A percentile compares a stretch with the other conserved stretches of the same genome.
Evolutionary conservation across 2,888 invertebrate species (phyloP).

Genomic region (Congeria kusceri): DNA sequence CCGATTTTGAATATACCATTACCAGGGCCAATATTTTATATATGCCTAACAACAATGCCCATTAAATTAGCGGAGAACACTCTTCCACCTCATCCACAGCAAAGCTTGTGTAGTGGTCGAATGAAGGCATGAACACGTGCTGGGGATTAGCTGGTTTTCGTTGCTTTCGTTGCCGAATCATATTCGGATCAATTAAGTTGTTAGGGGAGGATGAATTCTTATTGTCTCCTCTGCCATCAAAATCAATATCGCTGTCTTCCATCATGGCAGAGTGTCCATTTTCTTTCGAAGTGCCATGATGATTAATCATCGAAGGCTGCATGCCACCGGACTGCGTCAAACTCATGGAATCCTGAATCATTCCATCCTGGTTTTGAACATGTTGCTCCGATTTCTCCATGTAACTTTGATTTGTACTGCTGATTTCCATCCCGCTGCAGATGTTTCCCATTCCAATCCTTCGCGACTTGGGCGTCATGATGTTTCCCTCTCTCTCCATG

Average conservation of each 20-base stretch:
- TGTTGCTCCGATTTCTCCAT: conserved; percentile 43
- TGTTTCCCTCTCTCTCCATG: conserved; percentile 26
- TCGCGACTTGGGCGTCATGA: neutral
- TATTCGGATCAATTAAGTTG: conserved; percentile 50
- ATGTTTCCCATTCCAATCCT: neutral
- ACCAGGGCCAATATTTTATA: too few species aligned
- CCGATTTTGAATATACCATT: too few species aligned
- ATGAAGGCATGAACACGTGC: conserved; percentile 64
- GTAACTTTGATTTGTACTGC: conserved; percentile 34
- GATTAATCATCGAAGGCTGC: conserved; percentile 29
- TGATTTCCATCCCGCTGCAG: conserved; percentile 46
- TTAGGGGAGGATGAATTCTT: conserved; percentile 40
- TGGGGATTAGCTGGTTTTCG: conserved; percentile 65
- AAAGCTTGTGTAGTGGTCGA: conserved; percentile 64
- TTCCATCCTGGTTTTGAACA: conserved; percentile 33
- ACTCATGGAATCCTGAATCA: conserved; percentile 32
- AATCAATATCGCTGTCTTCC: conserved; percentile 46
- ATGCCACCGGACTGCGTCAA: conserved; percentile 10
- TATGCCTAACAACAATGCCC: too few species aligned
- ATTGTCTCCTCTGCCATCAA: conserved; percentile 42
- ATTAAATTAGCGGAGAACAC: conserved; percentile 24
- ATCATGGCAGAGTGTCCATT: conserved; percentile 44
- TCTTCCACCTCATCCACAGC: conserved; percentile 61
- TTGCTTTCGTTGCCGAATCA: conserved; percentile 60
- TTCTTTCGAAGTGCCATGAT: conserved; percentile 47